Evolutionary conservation across 2,797 vertebrate species (phyloP), one percentile per base, ranked within the genome.

Genomic region (Dryobates pubescens): DNA sequence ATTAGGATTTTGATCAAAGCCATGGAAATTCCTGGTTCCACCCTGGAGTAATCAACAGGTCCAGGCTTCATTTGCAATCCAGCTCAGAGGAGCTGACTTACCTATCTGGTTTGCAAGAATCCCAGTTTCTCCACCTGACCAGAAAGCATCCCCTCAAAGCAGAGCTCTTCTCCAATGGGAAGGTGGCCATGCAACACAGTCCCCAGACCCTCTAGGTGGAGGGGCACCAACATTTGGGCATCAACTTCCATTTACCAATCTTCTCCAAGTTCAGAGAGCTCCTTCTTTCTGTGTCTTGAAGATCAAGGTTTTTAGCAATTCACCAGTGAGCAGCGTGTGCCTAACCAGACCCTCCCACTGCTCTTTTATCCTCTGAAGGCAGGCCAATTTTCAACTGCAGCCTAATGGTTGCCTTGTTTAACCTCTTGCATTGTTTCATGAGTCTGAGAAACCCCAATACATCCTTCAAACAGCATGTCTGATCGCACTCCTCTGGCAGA

Each of bases 1-100:
- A 93, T 88, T 85, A 82, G 22, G 36, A 91, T 89, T 96, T 96
- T 85, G 92, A 96, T 96, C 95, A 96, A 96, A 96, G 96, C 87
- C 67, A 61, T 92, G 93, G 93, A 96, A 96, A 95, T 96, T 95
- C 92, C 92, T 92, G 75, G 90, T 96, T 96, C 84, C 93, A 93
- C 92, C 88, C 91, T 1, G 13, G 58, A 90, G 54, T 91, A 87
- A 94, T 89, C 81, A 94, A 92, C n/a, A 0, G 2, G 63, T 85
- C 83, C 67, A 65, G 72, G 76, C 89, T 95, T 80, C 68, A 94
- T 72, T 72, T 91, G 92, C 92, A 95, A 94, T 72, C 70, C 65
- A 75, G 41, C 90, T 95, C 72, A 53, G 59, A 89, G 65, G 65
- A 87, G 56, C 69, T 78, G 67, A 96, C 86, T 95, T 96, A 95